A percentile compares a stretch with the other conserved stretches of the same genome.
phyloP scores from a whole-genome alignment of 2,113 vertebrate genomes.

The Oreamnos americanus region DNA sequence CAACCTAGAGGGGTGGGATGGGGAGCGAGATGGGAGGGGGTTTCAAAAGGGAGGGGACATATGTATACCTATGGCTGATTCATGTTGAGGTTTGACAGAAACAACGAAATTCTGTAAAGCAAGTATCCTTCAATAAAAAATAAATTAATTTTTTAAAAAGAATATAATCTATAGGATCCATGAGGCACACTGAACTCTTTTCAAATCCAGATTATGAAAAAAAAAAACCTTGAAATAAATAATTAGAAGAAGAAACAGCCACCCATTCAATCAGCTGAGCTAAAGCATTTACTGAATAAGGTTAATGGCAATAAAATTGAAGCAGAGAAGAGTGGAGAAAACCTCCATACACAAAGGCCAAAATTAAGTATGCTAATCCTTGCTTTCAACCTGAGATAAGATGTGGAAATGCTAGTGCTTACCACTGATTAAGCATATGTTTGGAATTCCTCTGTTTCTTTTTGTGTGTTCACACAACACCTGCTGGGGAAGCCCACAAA shows the following conservation, averaged over 20 bases:
- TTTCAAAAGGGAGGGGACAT: neutral
- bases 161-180: neutral
- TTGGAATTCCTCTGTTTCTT: neutral
- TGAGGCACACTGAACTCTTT: neutral
- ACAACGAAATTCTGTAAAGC: neutral
- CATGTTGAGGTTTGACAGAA: neutral
- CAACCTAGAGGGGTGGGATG: neutral
- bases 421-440: neutral
- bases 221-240: neutral
- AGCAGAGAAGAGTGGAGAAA: neutral
- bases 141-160: neutral
- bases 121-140: neutral
- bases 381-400: constrained; percentile 10
- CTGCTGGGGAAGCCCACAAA: neutral
- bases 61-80: neutral
- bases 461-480: constrained; percentile 23
- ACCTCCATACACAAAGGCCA: neutral
- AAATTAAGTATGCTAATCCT: constrained; percentile 37
- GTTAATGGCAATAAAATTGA: neutral
- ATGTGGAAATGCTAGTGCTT: neutral
- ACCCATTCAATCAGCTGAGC: neutral
- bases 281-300: neutral
- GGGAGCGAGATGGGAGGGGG: neutral
- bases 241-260: constrained; percentile 34
- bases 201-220: constrained; percentile 14